These are phyloP conservation scores for Halesus radiatus DNA, from an alignment of 1,140 invertebrate species.

Conservation along the genomic window DNA sequence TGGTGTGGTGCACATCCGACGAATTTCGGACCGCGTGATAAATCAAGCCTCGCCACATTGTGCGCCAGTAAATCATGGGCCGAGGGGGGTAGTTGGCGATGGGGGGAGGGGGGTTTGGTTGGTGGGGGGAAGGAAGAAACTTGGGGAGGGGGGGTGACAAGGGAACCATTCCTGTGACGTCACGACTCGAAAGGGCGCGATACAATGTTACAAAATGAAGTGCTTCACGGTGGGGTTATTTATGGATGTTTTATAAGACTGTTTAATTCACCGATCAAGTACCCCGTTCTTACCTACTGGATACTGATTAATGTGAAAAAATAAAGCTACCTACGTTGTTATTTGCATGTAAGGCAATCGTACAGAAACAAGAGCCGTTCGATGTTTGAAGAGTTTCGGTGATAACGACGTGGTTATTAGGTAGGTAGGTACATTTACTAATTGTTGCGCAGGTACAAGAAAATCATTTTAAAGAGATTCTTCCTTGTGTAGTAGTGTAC, in stretches of 20 bases:
- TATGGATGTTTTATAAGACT: background rate
- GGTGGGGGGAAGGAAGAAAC: background rate
- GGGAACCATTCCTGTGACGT: conserved; percentile 50
- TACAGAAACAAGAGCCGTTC: too few relatives aligned
- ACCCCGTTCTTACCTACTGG: too few relatives aligned
- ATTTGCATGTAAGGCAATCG: too few relatives aligned
- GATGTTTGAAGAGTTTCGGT: too few relatives aligned
- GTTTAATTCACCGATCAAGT: background rate
- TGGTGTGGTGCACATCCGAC: conserved; percentile 45
- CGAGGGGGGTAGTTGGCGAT: conserved; percentile 11
- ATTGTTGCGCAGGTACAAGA: too few relatives aligned
- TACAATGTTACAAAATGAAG: background rate
- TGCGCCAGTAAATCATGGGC: conserved; percentile 55
- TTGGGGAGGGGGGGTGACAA: conserved; percentile 24
- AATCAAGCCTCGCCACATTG: conserved; percentile 58
- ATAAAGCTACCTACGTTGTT: too few relatives aligned
- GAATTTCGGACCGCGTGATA: conserved; percentile 56
- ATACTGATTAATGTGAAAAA: background rate
- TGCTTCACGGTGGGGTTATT: background rate
- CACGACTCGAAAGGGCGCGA: conserved; percentile 34
- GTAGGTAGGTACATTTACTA: too few relatives aligned
- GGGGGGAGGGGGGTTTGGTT: background rate
- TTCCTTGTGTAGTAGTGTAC: too few relatives aligned
- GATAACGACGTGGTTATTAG: too few relatives aligned
- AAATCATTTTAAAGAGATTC: too few relatives aligned